phyloP scores from a whole-genome alignment of 1,140 invertebrate species.

The Protaetia brevitarsis region DNA sequence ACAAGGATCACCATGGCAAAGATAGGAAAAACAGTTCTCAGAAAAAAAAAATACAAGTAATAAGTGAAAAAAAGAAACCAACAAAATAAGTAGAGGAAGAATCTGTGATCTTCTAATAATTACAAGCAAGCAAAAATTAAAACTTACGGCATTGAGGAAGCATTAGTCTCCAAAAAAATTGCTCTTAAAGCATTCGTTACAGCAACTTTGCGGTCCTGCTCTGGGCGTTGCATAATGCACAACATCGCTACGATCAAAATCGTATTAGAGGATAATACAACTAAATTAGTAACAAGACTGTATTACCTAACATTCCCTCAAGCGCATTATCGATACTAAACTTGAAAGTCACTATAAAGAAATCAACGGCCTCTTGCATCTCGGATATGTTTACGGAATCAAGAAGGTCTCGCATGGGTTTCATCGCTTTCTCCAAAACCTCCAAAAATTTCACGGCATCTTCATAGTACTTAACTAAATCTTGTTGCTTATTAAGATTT shows the following conservation, averaged over 20 bases:
- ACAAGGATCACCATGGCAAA: too few species aligned
- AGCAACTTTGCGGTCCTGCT: slow-evolving; percentile 40
- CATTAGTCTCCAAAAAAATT: slow-evolving; percentile 41
- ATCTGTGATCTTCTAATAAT: too few species aligned
- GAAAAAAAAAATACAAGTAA: too few species aligned
- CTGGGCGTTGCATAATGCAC: slow-evolving; percentile 40
- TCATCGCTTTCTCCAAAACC: slow-evolving; percentile 33
- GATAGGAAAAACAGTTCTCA: too few species aligned
- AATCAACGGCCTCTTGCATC: slow-evolving; percentile 43
- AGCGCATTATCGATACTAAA: slow-evolving; percentile 42
- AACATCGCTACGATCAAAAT: slow-evolving; percentile 38
- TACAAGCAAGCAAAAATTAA: too few species aligned
- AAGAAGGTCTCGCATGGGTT: slow-evolving; percentile 37
- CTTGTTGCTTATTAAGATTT: slow-evolving; percentile 34
- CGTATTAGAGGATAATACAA: neutral
- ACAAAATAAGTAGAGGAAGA: too few species aligned
- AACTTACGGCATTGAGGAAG: slow-evolving; percentile 20
- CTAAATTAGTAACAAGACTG: neutral
- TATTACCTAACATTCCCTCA: slow-evolving; percentile 38
- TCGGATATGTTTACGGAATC: slow-evolving; percentile 39
- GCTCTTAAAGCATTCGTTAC: slow-evolving; percentile 40
- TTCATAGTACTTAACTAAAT: slow-evolving; percentile 33
- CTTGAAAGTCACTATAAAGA: slow-evolving; percentile 40
- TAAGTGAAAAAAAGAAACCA: too few species aligned
- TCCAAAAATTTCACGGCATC: slow-evolving; percentile 37